Conservation (phyloP, 1,140 invertebrate genomes). For the Zaprionus taronus region DNA sequence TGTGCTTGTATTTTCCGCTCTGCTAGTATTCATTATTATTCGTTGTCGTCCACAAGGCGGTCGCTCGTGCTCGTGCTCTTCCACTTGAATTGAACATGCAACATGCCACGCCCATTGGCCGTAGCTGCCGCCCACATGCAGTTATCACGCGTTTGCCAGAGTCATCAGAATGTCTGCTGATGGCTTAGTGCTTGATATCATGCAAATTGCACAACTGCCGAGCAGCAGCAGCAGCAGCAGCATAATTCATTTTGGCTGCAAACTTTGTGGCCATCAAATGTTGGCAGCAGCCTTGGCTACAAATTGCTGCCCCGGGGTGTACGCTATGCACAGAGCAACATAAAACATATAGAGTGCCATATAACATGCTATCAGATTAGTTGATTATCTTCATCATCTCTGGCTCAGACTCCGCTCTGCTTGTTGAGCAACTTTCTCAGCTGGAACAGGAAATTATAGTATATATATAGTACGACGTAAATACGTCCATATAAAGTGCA, state of each 20-base stretch:
- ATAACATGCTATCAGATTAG: background rate
- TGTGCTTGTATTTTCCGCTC: background rate
- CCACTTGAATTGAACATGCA: slow-evolving; percentile 36
- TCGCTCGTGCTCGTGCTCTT: background rate
- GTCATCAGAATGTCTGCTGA: slow-evolving; percentile 27
- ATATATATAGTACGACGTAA: no score
- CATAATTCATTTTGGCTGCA: slow-evolving; percentile 4
- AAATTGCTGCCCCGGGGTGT: background rate
- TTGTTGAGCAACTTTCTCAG: no score
- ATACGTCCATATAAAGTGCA: slow-evolving; percentile 3
- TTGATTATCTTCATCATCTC: background rate
- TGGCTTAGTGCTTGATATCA: slow-evolving; percentile 19
- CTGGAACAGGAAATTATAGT: no score
- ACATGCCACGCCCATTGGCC: slow-evolving; percentile 21
- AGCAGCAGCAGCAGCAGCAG: slow-evolving; percentile 13
- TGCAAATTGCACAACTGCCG: slow-evolving; percentile 28
- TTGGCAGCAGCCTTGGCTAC: background rate
- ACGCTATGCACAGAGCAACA: no score
- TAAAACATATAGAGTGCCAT: background rate
- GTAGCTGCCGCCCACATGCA: background rate
- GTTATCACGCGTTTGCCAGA: slow-evolving; percentile 5
- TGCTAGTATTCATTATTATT: slow-evolving; percentile 29
- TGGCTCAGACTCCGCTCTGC: no score
- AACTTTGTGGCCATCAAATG: background rate
- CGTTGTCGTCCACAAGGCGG: slow-evolving; percentile 17